Base-by-base conservation (phyloP, 2,113 vertebrate genomes). In the Oncorhynchus masou region DNA sequence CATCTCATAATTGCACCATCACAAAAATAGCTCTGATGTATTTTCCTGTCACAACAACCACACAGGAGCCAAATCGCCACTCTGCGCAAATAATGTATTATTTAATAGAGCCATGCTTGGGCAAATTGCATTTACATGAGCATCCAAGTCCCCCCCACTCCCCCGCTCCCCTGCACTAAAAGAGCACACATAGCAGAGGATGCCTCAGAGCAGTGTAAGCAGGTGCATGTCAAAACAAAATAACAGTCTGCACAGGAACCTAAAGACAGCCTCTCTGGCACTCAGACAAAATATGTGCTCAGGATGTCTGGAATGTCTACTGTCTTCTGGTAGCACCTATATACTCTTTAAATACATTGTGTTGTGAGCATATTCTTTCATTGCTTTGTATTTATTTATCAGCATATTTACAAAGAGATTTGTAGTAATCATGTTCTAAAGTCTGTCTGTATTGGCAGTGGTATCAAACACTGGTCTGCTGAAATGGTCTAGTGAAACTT, bases 11-110 rank as follows among this genome's bases (percentile, higher is more conserved):
- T 87, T 89, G 83, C 79, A 75, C 79, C 39, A 45, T 45, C 39
- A 45, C 39, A 89, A 89, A 90, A 90, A 89, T 77, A 85, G 83
- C 81, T 84, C 88, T 90, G 90, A 91, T 91, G 90, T 86, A 74
- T 87, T 84, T 91, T 68, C 74, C 85, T 84, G 84, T 85, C 81
- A 81, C 86, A 84, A 79, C 84, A 80, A 87, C 88, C 84, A 82
- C 79, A 80, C 80, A 65, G 87, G 86, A 90, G 88, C 85, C 88
- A 90, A 92, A 92, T 86, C 80, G 82, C 71, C 78, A 83, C 83
- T 87, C 79, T 74, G 60, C 77, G 79, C 74, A 75, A 81, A 81
- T 83, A 85, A 88, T 88, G 84, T 88, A 79, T 89, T 78, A 88
- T 88, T 87, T 69, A 89, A 84, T 91, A 88, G 83, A 76, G 48